Base-by-base conservation (phyloP, 2,888 invertebrate genomes). In the Campoplex nolae region DNA sequence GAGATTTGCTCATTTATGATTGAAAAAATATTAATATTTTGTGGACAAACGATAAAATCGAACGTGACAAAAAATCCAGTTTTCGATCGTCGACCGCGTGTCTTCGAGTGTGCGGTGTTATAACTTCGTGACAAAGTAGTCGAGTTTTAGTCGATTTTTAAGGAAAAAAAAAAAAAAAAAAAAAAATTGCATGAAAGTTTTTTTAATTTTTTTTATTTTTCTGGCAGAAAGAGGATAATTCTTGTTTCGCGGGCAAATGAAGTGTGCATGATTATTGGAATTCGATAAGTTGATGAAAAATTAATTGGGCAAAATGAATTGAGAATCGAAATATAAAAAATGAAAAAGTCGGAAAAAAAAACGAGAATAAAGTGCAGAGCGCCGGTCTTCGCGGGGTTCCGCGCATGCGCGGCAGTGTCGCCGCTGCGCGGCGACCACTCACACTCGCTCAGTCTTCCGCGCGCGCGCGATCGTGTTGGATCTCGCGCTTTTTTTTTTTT, bases 321-420 rank as follows among this genome's bases (percentile, higher is more conserved):
- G 58, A 42, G 23, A 45, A 54, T 42, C 51, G 16, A 16, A 42
- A 42, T n/a, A 42, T n/a, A 42, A 45, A 11, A 48, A 58, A 35
- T n/a, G 56, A 80, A 78, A 62, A 78, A 42, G 45, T 13, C 45
- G 11, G 16, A 23, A 23, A 32, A 23, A 23, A 32, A 62, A 58
- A 68, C 75, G 71, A 74, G 38, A 35, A 74, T 65, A 71, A 80
- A 83, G 86, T 80, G 86, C 65, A 51, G 65, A 62, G 74, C 45
- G 74, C 68, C 76, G 83, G 83, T 83, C 73, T 77, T 80, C 65
- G 83, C 86, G 80, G 80, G 77, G 74, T 77, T 78, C 68, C 38
- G 86, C 84, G 87, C 87, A 82, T 78, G 87, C 78, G 83, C 81
- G 42, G 32, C 45, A 28, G 81, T 81, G 81, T 70, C 81, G 80